phyloP scores from a whole-genome alignment of 1,140 invertebrate genomes.

The Caenorhabditis remanei region DNA sequence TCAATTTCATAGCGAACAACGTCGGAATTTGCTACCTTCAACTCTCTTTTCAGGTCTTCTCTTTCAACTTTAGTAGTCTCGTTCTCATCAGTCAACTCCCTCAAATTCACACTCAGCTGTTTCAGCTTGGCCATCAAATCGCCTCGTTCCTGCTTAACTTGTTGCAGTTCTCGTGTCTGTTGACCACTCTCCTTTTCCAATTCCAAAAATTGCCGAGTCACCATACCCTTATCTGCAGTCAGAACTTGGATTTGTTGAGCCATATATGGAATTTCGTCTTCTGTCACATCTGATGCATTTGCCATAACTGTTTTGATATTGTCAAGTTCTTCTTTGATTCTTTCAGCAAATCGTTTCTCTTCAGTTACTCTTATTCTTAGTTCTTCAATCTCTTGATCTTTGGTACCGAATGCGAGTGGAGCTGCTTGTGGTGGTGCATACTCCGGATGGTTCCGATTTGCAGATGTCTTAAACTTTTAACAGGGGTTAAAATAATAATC shows the following conservation, averaged over 20 bases:
- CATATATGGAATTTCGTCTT: conserved; percentile 67
- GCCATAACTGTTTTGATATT: conserved; percentile 62
- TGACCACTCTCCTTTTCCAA: conserved; percentile 60
- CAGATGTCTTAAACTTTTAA: conserved; percentile 42
- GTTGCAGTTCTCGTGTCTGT: conserved; percentile 55
- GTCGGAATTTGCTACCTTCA: conserved; percentile 50
- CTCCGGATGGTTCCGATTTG: background rate
- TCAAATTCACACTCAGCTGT: conserved; percentile 47
- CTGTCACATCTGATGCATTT: conserved; percentile 62
- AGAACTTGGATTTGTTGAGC: conserved; percentile 68
- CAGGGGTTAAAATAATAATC: background rate
- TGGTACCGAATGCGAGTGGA: background rate
- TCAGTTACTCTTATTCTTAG: conserved; percentile 52
- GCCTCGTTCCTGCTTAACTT: conserved; percentile 52
- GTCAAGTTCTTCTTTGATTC: conserved; percentile 65
- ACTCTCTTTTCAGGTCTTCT: conserved; percentile 55
- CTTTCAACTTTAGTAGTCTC: conserved; percentile 58
- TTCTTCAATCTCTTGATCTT: conserved; percentile 59
- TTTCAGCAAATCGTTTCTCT: conserved; percentile 58
- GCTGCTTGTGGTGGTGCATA: conserved; percentile 10
- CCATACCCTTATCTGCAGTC: conserved; percentile 67
- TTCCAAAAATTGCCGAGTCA: conserved; percentile 65
- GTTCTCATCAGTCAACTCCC: conserved; percentile 61
- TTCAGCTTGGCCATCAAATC: conserved; percentile 63
- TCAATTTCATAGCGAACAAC: conserved; percentile 32